Evolutionary conservation across 2,113 vertebrate species (phyloP).

Genomic region (Dasypus novemcinctus): DNA sequence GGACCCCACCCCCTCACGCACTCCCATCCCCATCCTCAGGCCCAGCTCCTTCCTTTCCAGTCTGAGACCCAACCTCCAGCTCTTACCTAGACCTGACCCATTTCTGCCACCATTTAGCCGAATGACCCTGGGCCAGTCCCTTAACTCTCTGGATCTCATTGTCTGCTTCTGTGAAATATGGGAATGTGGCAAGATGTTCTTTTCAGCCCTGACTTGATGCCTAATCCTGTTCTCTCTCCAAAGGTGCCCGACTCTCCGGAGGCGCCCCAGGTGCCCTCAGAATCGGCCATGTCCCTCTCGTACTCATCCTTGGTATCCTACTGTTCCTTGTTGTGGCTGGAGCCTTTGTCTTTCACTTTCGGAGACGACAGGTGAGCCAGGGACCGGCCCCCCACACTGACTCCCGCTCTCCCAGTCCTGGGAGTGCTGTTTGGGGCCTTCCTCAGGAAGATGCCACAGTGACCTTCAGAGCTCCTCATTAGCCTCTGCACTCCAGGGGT

Average conservation of each 20-base stretch:
- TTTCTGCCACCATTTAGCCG: background rate
- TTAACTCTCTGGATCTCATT: background rate
- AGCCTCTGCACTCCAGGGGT: background rate
- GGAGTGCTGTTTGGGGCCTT: background rate
- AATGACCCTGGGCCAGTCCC: background rate
- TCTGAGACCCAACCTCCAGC: background rate
- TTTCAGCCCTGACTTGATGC: background rate
- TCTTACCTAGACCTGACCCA: background rate
- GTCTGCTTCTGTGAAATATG: background rate
- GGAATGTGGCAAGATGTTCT: background rate
- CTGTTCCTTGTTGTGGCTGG: conserved; percentile 54
- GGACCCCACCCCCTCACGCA: fast-evolving
- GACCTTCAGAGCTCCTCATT: background rate
- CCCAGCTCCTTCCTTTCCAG: background rate
- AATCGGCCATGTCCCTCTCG: conserved; percentile 64
- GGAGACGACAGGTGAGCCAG: conserved; percentile 64
- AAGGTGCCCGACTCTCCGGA: conserved; percentile 78
- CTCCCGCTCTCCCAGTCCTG: background rate
- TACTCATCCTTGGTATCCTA: conserved; percentile 65
- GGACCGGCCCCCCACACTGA: background rate
- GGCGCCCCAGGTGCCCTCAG: background rate
- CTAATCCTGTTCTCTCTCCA: conserved; percentile 45
- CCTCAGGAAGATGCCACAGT: background rate
- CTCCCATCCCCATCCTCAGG: too few relatives aligned
- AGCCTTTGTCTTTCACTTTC: conserved; percentile 46